A percentile compares a stretch with the other conserved stretches of the same genome.
Evolutionary conservation across 2,888 invertebrate species (phyloP).

Genomic region (Oxyteleia sp.): DNA sequence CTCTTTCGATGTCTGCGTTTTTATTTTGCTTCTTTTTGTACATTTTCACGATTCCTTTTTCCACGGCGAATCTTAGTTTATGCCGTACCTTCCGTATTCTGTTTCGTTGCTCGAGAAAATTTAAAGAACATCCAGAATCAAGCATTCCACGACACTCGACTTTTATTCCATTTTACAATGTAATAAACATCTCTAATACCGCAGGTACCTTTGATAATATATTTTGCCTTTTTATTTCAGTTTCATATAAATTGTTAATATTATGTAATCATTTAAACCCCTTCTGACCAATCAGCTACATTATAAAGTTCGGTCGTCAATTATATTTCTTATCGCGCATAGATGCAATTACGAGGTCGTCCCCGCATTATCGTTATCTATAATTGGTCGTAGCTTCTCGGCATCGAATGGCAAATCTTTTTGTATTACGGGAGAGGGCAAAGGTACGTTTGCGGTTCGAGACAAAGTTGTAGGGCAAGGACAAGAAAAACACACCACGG

Average conservation of each 20-base stretch:
- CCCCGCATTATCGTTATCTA: conserved; percentile 63
- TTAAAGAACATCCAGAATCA: conserved; percentile 81
- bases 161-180: conserved; percentile 35
- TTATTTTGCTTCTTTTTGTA: conserved; percentile 42
- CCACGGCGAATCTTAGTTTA: conserved; percentile 56
- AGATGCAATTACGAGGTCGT: conserved; percentile 57
- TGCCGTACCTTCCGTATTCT: conserved; percentile 67
- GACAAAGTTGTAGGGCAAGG: conserved; percentile 62
- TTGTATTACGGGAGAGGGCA: conserved; percentile 56
- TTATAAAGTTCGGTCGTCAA: conserved; percentile 44
- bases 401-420: conserved; percentile 61
- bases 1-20: conserved; percentile 33
- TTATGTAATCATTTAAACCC: conserved; percentile 10
- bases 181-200: conserved; percentile 81
- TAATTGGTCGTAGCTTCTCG: conserved; percentile 58
- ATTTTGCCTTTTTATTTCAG: neutral
- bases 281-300: conserved; percentile 17
- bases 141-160: conserved; percentile 86
- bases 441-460: conserved; percentile 33
- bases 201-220: neutral
- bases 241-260: conserved; percentile 16
- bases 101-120: conserved; percentile 70
- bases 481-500: conserved; percentile 72
- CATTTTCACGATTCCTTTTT: conserved; percentile 60
- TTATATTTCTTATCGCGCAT: conserved; percentile 54